phyloP scores from a whole-genome alignment of 2,797 vertebrate genomes.

The Lindbergichthys nudifrons region DNA sequence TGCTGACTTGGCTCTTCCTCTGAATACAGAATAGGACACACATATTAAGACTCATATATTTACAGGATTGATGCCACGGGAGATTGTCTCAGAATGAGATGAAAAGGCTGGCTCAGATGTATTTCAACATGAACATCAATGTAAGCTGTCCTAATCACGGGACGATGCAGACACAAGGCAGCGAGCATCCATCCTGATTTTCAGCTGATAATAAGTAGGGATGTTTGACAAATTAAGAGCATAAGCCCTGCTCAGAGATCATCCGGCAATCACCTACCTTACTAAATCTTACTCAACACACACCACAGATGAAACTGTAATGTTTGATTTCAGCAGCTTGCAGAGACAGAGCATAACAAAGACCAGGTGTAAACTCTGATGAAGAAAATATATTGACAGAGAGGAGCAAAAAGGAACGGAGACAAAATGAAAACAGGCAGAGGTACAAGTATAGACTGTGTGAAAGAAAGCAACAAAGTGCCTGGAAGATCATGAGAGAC shows the following conservation, averaged over 20 bases:
- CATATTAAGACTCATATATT: slow-evolving; percentile 86
- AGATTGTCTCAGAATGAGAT: slow-evolving; percentile 80
- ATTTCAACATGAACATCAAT: slow-evolving; percentile 69
- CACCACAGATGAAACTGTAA: slow-evolving; percentile 37
- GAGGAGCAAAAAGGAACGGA: not conserved
- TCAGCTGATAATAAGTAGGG: slow-evolving; percentile 64
- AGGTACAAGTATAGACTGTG: slow-evolving; percentile 26
- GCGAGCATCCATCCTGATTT: slow-evolving; percentile 60
- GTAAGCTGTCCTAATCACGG: slow-evolving; percentile 74
- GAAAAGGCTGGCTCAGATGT: slow-evolving; percentile 78
- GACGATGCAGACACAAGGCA: slow-evolving; percentile 45
- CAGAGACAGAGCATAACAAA: slow-evolving; percentile 26
- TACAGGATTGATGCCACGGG: slow-evolving; percentile 84
- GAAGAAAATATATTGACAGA: slow-evolving; percentile 9
- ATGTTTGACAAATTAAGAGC: slow-evolving; percentile 71
- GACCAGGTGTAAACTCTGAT: slow-evolving; percentile 27
- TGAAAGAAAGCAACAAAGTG: slow-evolving; percentile 57
- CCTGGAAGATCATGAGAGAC: slow-evolving; percentile 60
- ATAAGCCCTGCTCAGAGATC: slow-evolving; percentile 61
- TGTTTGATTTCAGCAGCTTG: slow-evolving; percentile 3
- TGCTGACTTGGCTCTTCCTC: slow-evolving; percentile 85
- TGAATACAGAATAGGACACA: slow-evolving; percentile 85
- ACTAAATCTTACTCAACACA: slow-evolving; percentile 53
- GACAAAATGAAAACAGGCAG: slow-evolving; percentile 37
- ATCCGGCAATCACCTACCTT: slow-evolving; percentile 54